phyloP scores from a whole-genome alignment of 2,113 vertebrate species.

The Tor tambroides region DNA sequence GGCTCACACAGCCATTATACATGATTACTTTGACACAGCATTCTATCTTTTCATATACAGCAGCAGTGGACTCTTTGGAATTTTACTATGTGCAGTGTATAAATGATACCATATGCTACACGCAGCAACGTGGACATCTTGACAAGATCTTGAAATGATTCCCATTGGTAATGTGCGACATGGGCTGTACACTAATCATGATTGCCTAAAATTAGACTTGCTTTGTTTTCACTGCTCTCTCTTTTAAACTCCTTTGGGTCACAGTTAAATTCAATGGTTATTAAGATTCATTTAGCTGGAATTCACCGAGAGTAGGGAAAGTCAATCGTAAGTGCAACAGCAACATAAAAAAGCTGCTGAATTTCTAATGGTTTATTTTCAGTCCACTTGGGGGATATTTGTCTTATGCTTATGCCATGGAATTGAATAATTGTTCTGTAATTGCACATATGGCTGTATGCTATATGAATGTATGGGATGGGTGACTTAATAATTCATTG shows the following conservation, averaged over 20 bases:
- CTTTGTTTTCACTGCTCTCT: constrained; percentile 41
- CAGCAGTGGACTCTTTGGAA: constrained; percentile 13
- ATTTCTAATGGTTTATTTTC: constrained; percentile 53
- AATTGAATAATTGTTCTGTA: constrained; percentile 50
- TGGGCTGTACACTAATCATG: constrained; percentile 42
- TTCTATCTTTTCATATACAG: constrained; percentile 18
- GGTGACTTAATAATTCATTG: constrained; percentile 36
- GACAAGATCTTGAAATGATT: constrained; percentile 45
- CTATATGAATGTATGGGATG: background rate
- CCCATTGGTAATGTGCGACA: constrained; percentile 28
- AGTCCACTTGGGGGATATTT: constrained; percentile 49
- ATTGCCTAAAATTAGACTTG: constrained; percentile 46
- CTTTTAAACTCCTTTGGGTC: constrained; percentile 33
- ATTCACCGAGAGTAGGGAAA: constrained; percentile 41
- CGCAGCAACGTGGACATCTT: constrained; percentile 23
- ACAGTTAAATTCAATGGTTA: constrained; percentile 52
- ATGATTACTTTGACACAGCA: background rate
- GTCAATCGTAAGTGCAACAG: background rate
- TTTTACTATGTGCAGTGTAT: constrained; percentile 21
- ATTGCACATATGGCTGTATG: constrained; percentile 46
- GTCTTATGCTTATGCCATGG: constrained; percentile 43
- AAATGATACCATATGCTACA: constrained; percentile 54
- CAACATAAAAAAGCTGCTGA: constrained; percentile 27
- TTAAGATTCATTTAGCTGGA: constrained; percentile 60
- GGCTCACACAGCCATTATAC: background rate